Conservation (phyloP, 2,797 vertebrate genomes). For the Rhabdomys pumilio region DNA sequence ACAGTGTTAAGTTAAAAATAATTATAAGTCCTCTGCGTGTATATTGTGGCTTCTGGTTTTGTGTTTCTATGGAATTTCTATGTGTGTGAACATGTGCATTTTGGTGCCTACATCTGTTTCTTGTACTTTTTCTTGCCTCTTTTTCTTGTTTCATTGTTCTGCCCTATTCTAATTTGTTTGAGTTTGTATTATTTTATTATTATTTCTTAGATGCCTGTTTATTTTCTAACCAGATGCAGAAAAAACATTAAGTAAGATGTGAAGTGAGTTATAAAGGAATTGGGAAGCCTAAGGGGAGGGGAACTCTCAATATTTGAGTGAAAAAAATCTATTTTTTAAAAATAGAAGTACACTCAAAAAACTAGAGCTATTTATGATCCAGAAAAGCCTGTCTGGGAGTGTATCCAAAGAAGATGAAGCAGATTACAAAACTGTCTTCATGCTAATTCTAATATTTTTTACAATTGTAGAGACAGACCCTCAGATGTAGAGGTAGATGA, state of each 20-base stretch:
- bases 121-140: not conserved
- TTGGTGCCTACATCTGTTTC: not conserved
- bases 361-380: not conserved
- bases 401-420: not conserved
- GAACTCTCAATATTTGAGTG: not conserved
- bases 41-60: not conserved
- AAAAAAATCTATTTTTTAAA: too few relatives aligned
- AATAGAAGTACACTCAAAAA: not conserved
- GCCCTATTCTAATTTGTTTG: not conserved
- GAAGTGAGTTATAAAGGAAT: not conserved
- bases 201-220: not conserved
- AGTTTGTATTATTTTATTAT: not conserved
- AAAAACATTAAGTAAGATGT: too few relatives aligned
- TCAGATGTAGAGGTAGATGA: not conserved
- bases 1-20: not conserved
- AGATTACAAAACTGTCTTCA: not conserved
- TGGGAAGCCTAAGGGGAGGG: not conserved
- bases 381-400: not conserved
- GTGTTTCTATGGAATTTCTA: not conserved
- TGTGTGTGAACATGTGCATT: not conserved
- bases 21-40: not conserved
- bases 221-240: not conserved
- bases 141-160: not conserved
- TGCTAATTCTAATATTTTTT: not conserved
- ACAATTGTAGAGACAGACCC: not conserved